phyloP scores from a whole-genome alignment of 2,113 vertebrate genomes.

The Acanthisitta chloris region DNA sequence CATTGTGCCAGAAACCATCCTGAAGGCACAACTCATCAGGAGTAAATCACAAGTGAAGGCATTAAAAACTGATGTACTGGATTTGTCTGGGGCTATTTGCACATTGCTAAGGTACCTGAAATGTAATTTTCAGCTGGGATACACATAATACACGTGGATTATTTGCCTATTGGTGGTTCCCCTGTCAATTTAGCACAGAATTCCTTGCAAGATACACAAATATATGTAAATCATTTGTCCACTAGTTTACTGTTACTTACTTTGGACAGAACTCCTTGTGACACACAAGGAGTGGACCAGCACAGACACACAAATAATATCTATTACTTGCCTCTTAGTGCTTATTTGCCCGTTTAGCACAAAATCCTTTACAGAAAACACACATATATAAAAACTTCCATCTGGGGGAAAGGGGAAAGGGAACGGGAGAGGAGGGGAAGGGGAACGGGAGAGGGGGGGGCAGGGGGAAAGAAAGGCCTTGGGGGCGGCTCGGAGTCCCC shows the following conservation, averaged over 20 bases:
- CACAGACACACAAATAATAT: no score
- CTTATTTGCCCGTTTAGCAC: accelerated
- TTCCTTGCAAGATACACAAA: accelerated
- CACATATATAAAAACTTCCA: accelerated
- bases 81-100: background rate
- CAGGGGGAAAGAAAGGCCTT: no score
- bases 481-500: no score
- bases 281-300: no score
- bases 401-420: no score
- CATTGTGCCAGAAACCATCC: background rate
- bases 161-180: accelerated
- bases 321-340: accelerated
- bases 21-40: background rate
- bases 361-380: accelerated
- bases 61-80: background rate
- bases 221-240: no score
- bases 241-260: no score
- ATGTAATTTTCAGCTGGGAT: background rate
- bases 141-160: accelerated
- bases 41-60: background rate
- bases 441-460: no score
- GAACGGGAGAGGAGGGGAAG: no score
- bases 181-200: background rate
- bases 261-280: no score
- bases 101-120: background rate